Conservation (phyloP, 2,113 vertebrate genomes). For the Syngnathus floridae region DNA sequence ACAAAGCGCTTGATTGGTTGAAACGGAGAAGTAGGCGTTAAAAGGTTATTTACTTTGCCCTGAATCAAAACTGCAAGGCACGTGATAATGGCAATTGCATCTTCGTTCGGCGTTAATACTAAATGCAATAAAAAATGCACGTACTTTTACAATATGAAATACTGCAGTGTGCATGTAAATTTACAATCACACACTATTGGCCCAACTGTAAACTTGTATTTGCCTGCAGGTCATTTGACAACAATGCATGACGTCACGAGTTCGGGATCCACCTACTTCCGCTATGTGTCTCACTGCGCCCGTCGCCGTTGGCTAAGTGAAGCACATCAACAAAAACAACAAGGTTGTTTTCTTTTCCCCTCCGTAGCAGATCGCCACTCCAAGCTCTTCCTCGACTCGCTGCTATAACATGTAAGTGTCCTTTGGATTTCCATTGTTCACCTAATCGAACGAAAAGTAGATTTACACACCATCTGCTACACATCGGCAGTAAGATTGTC, state of each 20-base stretch:
- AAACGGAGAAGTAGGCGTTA: slow-evolving; percentile 4
- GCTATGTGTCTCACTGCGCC: background rate
- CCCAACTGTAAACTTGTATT: background rate
- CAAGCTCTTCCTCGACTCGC: slow-evolving; percentile 32
- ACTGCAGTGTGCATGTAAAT: too few species aligned
- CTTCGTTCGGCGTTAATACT: background rate
- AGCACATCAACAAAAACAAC: slow-evolving; percentile 21
- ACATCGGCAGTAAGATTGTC: background rate
- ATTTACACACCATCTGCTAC: background rate
- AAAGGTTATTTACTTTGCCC: fast-evolving
- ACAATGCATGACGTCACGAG: background rate
- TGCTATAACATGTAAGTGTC: slow-evolving; percentile 41
- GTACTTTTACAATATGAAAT: background rate
- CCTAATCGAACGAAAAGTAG: background rate
- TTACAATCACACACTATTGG: too few species aligned
- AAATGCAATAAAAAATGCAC: background rate
- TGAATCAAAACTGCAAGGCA: fast-evolving
- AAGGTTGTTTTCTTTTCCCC: slow-evolving; percentile 41
- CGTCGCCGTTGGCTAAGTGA: slow-evolving; percentile 1
- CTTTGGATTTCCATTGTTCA: background rate
- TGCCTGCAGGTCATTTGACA: too few species aligned
- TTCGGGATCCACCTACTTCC: background rate
- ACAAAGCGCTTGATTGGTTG: slow-evolving; percentile 40
- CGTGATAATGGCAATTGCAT: background rate
- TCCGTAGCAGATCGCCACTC: slow-evolving; percentile 16